Evolutionary conservation across 2,113 vertebrate species (phyloP).

Genomic region (Mustelus asterias): DNA sequence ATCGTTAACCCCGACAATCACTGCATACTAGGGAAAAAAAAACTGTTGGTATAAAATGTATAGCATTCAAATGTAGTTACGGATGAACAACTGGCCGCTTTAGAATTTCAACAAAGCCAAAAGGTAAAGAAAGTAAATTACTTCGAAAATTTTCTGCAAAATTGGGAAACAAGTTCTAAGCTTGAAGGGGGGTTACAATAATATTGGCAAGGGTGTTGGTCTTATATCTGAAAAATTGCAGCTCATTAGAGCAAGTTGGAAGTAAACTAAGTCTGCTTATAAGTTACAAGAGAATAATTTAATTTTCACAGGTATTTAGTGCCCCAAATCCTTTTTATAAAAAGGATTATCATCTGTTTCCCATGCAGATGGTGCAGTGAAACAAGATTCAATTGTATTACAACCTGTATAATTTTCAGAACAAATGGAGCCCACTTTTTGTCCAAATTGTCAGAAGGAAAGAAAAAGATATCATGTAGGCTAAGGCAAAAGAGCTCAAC

Average conservation of each 20-base stretch:
- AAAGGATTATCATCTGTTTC: not conserved
- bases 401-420: not conserved
- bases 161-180: not conserved
- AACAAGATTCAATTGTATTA: not conserved
- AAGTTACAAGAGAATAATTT: not conserved
- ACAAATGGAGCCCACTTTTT: not conserved
- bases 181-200: not conserved
- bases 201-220: not conserved
- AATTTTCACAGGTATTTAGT: not conserved
- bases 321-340: not conserved
- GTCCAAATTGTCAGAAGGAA: conserved; percentile 8
- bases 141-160: not conserved
- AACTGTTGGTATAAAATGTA: not conserved
- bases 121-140: not conserved
- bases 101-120: not conserved
- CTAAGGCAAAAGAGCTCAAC: conserved; percentile 2
- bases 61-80: not conserved
- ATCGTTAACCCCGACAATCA: not conserved
- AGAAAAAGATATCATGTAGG: not conserved
- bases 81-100: not conserved
- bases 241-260: not conserved
- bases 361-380: not conserved
- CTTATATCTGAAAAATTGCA: not conserved
- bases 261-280: not conserved
- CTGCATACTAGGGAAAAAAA: not conserved